Percentiles rank a stretch among this genome's conserved stretches.
phyloP scores from a whole-genome alignment of 35 echinoderm and acorn worm species.

The Anneissia japonica region DNA sequence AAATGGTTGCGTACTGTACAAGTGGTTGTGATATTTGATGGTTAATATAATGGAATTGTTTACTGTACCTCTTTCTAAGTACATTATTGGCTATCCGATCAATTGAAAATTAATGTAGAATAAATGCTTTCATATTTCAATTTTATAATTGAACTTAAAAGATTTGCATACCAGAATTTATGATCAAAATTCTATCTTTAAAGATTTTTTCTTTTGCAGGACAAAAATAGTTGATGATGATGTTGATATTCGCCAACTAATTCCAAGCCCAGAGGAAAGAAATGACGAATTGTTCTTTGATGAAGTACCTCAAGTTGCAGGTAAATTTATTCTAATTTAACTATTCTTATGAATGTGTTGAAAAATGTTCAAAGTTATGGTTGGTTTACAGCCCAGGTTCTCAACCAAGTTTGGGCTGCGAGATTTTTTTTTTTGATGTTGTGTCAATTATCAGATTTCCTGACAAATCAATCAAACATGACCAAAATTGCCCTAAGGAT shows the following conservation, averaged over 20 bases:
- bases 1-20: too few species aligned
- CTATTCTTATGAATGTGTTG: too few species aligned
- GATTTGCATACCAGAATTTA: not conserved
- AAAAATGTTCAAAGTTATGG: too few species aligned
- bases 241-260: slow-evolving; percentile 33
- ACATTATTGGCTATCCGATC: not conserved
- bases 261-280: slow-evolving; percentile 2
- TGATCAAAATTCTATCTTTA: not conserved
- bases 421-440: too few species aligned
- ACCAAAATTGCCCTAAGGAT: too few species aligned
- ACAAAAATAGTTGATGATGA: slow-evolving; percentile 67
- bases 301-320: slow-evolving; percentile 62
- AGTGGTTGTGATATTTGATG: too few species aligned
- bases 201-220: not conserved
- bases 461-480: too few species aligned
- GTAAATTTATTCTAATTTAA: too few species aligned
- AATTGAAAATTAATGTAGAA: not conserved
- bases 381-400: too few species aligned
- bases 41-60: too few species aligned
- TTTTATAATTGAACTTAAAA: not conserved
- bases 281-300: slow-evolving; percentile 36
- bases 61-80: not conserved
- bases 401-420: too few species aligned
- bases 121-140: not conserved
- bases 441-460: too few species aligned